Base-by-base conservation (phyloP, 2,113 vertebrate genomes). In the Pica pica region DNA sequence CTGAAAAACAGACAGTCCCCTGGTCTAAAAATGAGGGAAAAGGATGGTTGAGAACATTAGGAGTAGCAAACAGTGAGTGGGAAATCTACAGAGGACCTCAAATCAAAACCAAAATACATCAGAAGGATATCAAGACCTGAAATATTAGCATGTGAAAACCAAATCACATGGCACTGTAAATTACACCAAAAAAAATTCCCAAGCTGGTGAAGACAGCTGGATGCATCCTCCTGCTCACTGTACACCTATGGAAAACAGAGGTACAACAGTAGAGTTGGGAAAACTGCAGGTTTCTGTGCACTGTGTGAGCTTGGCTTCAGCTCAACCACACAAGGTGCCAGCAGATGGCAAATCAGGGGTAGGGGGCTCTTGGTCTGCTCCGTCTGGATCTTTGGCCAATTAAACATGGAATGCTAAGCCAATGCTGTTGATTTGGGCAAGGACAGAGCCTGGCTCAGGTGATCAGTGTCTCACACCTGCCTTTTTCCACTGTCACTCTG, bases 231-330 rank as follows among this genome's bases (percentile, higher is more conserved):
- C 53, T 68, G 65, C 42, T 57, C 37, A 12, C 5, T 46, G 33
- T 21, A 31, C 27, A 30, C 12, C 31, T 30, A 13, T 2, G 27
- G 49, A 35, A 68, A 77, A 5, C 1, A 3, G 31, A 55, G 46
- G 35, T 7, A 15, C 52, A 37, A 3, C 8, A 11, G 2, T 30
- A 10, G 4, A 47, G n/a, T 0, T 16, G 55, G 27, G 52, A 49
- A n/a, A 69, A 16, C 13, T 28, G 12, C 33, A 83, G 55, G 18
- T 12, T 81, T 24, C 37, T 24, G 30, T 13, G 59, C 28, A 5
- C 63, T 3, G 3, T 1, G 21, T 3, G 31, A 35, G 22, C 44
- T 15, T 12, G 52, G 37, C 19, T 68, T 30, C 80, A 73, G 68
- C 39, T 44, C 59, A 63, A 15, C 2, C 16, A 42, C 77, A 21